Base-by-base conservation (phyloP, 1,140 invertebrate species). In the Alviniconcha marisindica region DNA sequence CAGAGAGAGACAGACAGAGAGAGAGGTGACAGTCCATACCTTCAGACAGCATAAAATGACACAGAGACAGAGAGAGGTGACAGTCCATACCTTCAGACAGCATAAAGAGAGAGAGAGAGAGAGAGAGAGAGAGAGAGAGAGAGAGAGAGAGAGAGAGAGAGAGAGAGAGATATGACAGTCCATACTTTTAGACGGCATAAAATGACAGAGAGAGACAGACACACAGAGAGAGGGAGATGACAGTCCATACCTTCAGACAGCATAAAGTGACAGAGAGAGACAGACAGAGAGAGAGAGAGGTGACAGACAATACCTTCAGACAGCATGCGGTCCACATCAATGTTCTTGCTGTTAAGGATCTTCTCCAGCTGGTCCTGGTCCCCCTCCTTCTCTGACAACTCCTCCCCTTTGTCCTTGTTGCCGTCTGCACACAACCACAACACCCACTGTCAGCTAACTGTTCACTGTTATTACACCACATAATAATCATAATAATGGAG, bases 201-300 rank as follows among this genome's bases (percentile, higher is more conserved):
- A 14, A 10, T 69, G 10, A 28, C n/a, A 69, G 33, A 10, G 66
- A 69, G 10, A 28, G 66, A 14, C n/a, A 69, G 66, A 69, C n/a
- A 69, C 7, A 69, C n/a, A 69, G 66, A 69, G 12, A 69, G 66
- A 69, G 12, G 21, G 48, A 51, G 10, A n/a, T 15, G 28, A 69
- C 97, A 97, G 1, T 96, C 96, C 84, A 98, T 94, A 83, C 95
- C 60, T 69, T 69, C n/a, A 69, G 63, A 69, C n/a, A 31, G 66
- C 66, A 69, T 69, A 21, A 0, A 21, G 48, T 51, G 10, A n/a
- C n/a, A n/a, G n/a, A n/a, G n/a, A n/a, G n/a, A n/a, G n/a, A n/a
- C n/a, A n/a, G n/a, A n/a, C n/a, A n/a, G n/a, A n/a, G n/a, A n/a
- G n/a, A n/a, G n/a, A n/a, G n/a, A n/a, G n/a, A n/a, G n/a, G n/a